A percentile compares a stretch with the other conserved stretches of the same genome.
These are phyloP conservation scores for Atlantisia rogersi DNA, from an alignment of 2,113 vertebrate genomes.

Conservation along the genomic window DNA sequence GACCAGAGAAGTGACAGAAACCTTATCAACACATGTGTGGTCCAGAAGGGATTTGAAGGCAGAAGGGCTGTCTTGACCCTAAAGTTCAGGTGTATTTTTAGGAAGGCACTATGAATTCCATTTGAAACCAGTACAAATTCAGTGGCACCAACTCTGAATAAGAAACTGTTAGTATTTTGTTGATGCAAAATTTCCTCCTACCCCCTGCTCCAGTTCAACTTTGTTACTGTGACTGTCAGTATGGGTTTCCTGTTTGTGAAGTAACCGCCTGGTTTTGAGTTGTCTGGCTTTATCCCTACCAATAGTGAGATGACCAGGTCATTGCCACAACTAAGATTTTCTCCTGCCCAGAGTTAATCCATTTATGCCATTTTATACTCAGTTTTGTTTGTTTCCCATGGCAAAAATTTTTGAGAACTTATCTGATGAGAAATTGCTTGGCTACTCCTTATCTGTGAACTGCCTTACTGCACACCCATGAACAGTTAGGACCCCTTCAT, in stretches of 20 bases:
- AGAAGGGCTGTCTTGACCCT: not conserved
- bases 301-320: not conserved
- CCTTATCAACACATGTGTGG: not conserved
- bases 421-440: not conserved
- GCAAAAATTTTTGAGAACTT: not conserved
- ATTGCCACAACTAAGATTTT: not conserved
- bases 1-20: not conserved
- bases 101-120: not conserved
- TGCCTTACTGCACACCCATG: not conserved
- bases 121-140: not conserved
- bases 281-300: not conserved
- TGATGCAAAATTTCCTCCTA: not conserved
- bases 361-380: not conserved
- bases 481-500: not conserved
- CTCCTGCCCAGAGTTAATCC: not conserved
- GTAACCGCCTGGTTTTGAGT: not conserved
- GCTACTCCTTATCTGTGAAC: not conserved
- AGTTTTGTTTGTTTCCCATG: not conserved
- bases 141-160: not conserved
- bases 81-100: not conserved
- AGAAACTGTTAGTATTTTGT: not conserved
- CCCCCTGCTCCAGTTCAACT: fast-evolving
- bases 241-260: not conserved
- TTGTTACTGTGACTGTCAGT: not conserved
- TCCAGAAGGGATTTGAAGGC: not conserved